Evolutionary conservation across 2,113 vertebrate genomes (phyloP).

Genomic region (Gasterosteus aculeatus): DNA sequence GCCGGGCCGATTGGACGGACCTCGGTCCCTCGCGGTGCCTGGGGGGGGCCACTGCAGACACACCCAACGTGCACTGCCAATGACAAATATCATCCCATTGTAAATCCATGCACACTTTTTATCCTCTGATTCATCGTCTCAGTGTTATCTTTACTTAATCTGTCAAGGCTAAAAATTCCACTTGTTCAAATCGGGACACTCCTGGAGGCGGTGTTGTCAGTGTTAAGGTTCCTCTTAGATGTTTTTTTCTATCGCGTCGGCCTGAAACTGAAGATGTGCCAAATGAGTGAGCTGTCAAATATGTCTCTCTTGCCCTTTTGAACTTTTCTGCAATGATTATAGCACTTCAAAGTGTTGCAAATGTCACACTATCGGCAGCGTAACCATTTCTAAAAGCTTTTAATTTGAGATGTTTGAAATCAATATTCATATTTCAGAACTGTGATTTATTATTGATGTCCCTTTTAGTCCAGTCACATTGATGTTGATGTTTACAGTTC

Average conservation of each 20-base stretch:
- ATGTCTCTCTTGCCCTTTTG: constrained; percentile 52
- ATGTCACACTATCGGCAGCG: constrained; percentile 31
- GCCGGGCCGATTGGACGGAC: constrained; percentile 58
- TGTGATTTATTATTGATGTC: constrained; percentile 14
- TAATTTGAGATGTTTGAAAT: constrained; percentile 16
- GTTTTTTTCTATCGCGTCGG: constrained; percentile 25
- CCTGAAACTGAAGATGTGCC: constrained; percentile 28
- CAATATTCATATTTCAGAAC: not conserved
- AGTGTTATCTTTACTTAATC: constrained; percentile 5
- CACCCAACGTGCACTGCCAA: not conserved
- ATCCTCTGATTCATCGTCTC: constrained; percentile 20
- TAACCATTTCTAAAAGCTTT: constrained; percentile 30
- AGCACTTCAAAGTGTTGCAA: constrained; percentile 33
- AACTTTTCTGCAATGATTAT: constrained; percentile 57
- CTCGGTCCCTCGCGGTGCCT: constrained; percentile 56
- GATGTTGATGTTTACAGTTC: constrained; percentile 3
- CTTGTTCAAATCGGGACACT: constrained; percentile 7
- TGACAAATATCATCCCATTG: not conserved
- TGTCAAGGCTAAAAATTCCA: constrained; percentile 10
- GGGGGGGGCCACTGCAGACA: constrained; percentile 7
- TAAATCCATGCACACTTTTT: constrained; percentile 3
- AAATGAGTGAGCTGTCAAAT: constrained; percentile 56
- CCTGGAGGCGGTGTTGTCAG: constrained; percentile 23
- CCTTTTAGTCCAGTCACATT: constrained; percentile 8
- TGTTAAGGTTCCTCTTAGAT: constrained; percentile 34